phyloP scores from a whole-genome alignment of 2,113 vertebrate genomes.

The Tetrao urogallus region DNA sequence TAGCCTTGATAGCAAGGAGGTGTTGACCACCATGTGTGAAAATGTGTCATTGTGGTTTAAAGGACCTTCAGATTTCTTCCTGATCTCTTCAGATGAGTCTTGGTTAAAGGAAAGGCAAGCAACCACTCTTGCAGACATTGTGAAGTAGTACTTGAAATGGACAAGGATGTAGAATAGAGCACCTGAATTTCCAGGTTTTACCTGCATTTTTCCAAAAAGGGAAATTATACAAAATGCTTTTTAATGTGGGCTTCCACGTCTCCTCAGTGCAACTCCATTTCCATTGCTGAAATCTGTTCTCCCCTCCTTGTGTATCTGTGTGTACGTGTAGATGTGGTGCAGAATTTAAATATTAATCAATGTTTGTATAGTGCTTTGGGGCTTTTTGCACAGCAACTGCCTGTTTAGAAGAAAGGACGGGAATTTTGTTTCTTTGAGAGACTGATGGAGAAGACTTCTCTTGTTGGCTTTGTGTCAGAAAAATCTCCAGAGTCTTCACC shows the following conservation, averaged over 20 bases:
- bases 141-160: background rate
- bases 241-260: background rate
- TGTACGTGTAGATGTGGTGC: background rate
- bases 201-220: background rate
- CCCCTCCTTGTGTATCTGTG: background rate
- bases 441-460: background rate
- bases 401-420: background rate
- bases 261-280: background rate
- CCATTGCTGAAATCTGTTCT: background rate
- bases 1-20: background rate
- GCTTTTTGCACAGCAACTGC: background rate
- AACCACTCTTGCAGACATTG: accelerated
- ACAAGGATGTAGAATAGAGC: background rate
- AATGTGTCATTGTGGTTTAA: background rate
- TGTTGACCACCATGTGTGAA: background rate
- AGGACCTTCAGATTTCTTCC: background rate
- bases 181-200: background rate
- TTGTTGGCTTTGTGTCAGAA: background rate
- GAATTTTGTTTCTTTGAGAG: background rate
- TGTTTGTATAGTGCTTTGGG: background rate
- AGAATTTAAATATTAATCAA: background rate
- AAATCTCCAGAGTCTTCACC: background rate
- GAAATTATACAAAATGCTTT: background rate
- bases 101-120: background rate
- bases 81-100: background rate